phyloP scores from a whole-genome alignment of 2,888 invertebrate genomes.

The Strigamia transsilvanica region DNA sequence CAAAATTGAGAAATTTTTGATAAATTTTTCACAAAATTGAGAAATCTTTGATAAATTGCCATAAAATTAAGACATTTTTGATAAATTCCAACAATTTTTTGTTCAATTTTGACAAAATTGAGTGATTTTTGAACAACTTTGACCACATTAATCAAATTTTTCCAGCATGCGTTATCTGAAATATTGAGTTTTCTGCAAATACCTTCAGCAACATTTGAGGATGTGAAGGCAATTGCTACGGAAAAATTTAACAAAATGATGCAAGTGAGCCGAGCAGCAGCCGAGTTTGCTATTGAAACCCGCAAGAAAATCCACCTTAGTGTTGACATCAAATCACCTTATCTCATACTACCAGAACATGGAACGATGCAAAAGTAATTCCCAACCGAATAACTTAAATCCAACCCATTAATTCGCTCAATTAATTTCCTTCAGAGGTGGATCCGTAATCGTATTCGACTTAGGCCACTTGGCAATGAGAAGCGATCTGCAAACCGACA shows the following conservation, averaged over 20 bases:
- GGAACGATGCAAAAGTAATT: conserved; percentile 69
- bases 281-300: conserved; percentile 69
- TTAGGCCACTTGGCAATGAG: conserved; percentile 74
- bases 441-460: conserved; percentile 77
- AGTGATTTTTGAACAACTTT: too few species aligned
- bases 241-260: conserved; percentile 64
- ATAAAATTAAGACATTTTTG: too few species aligned
- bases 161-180: conserved; percentile 76
- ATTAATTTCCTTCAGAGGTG: conserved; percentile 65
- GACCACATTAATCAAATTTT: neutral
- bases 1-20: too few species aligned
- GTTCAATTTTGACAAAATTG: too few species aligned
- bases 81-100: too few species aligned
- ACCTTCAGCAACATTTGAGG: conserved; percentile 58
- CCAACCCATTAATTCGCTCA: neutral
- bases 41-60: too few species aligned
- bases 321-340: conserved; percentile 78
- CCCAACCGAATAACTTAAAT: too few species aligned
- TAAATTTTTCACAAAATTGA: too few species aligned
- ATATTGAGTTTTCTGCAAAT: conserved; percentile 74
- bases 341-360: conserved; percentile 77
- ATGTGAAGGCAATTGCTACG: conserved; percentile 57
- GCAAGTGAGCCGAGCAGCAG: conserved; percentile 65
- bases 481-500: conserved; percentile 77
- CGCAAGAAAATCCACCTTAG: conserved; percentile 74